These are phyloP conservation scores for Nasonia vitripennis DNA, from an alignment of 1,140 invertebrate genomes.

Conservation along the genomic window DNA sequence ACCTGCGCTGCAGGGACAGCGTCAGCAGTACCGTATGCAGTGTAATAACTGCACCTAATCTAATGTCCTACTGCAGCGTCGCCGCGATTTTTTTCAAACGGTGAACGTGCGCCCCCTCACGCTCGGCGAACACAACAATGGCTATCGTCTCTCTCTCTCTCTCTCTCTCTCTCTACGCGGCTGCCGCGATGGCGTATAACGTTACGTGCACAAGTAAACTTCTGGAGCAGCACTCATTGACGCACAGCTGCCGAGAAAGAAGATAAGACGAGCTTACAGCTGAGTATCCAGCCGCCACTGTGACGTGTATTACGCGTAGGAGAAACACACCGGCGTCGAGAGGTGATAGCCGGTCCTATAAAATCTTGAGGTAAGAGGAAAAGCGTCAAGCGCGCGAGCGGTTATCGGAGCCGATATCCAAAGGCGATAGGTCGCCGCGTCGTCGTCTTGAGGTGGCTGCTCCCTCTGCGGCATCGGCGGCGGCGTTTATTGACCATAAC, in stretches of 20 bases:
- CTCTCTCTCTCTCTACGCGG: not conserved
- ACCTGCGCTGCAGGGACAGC: slow-evolving; percentile 5
- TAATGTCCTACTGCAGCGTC: slow-evolving; percentile 12
- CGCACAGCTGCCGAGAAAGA: too few relatives aligned
- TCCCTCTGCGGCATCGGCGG: not conserved
- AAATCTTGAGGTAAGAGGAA: too few relatives aligned
- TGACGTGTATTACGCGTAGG: too few relatives aligned
- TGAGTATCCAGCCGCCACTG: too few relatives aligned
- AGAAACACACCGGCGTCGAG: too few relatives aligned
- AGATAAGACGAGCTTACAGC: too few relatives aligned
- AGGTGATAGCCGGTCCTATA: too few relatives aligned
- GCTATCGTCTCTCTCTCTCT: not conserved
- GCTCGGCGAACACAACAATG: not conserved
- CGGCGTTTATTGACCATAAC: slow-evolving; percentile 75
- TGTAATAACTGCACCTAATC: not conserved
- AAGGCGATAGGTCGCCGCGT: slow-evolving; percentile 66
- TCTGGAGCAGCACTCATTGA: too few relatives aligned
- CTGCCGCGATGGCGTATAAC: not conserved
- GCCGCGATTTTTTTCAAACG: slow-evolving; percentile 46
- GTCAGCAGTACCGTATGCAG: not conserved
- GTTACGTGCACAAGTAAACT: not conserved
- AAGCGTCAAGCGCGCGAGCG: too few relatives aligned
- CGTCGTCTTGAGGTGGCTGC: slow-evolving; percentile 58
- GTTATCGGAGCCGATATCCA: not conserved
- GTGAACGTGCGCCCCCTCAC: slow-evolving; percentile 28